Evolutionary conservation across 37 sponge, comb jelly and placozoan genomes (phyloP).

Genomic region (Halichondria panicea): DNA sequence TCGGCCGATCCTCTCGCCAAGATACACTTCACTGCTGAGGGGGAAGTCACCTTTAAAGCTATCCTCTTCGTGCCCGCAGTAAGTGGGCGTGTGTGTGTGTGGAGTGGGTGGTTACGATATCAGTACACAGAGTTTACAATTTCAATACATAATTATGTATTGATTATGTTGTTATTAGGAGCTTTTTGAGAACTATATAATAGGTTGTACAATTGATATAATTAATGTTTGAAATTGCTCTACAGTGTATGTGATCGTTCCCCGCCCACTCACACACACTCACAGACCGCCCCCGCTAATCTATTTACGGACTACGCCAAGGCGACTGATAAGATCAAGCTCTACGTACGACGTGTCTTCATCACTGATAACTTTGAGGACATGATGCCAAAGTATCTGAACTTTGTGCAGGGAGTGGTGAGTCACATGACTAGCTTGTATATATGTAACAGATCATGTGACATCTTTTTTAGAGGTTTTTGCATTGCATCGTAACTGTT

Average conservation of each 20-base stretch:
- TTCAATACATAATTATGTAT: background rate
- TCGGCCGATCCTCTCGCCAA: constrained; percentile 85
- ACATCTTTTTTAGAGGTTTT: background rate
- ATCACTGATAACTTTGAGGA: constrained; percentile 98
- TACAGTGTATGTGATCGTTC: background rate
- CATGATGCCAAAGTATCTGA: constrained; percentile 94
- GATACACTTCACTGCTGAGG: constrained; percentile 97
- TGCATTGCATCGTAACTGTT: no score
- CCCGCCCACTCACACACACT: background rate
- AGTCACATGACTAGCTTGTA: constrained; percentile 13
- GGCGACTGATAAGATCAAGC: constrained; percentile 77
- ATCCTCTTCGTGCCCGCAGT: constrained; percentile 92
- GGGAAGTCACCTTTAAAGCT: constrained; percentile 95
- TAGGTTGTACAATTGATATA: no score
- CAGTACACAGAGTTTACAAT: no score
- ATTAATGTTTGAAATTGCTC: no score
- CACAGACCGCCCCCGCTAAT: constrained; percentile 79
- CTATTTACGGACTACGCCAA: constrained; percentile 81
- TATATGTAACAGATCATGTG: background rate
- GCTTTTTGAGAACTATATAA: no score
- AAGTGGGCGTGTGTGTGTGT: constrained; percentile 43
- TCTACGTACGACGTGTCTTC: constrained; percentile 97
- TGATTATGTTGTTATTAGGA: background rate
- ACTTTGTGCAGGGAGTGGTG: constrained; percentile 91
- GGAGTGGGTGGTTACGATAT: no score